Base-by-base conservation (phyloP, 2,797 vertebrate genomes). In the Arrhamphus sclerolepis region DNA sequence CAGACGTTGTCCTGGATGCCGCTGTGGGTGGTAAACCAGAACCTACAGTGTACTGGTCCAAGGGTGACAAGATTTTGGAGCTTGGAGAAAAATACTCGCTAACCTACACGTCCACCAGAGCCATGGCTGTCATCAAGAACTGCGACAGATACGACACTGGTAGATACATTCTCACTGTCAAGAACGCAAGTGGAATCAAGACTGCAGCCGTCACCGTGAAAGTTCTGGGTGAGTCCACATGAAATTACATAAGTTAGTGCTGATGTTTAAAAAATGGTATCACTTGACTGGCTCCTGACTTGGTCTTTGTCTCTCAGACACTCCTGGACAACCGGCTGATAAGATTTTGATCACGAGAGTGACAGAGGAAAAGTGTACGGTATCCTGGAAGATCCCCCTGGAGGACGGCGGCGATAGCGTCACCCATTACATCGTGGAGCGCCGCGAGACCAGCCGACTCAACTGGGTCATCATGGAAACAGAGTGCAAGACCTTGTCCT, bases 41-140 rank as follows among this genome's bases (percentile, higher is more conserved):
- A 86, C 98, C 98, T 46, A 97, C 95, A n/a, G 98, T 99, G 8
- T 96, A 94, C 88, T 99, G 98, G 98, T 92, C 96, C 10, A 99
- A 98, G 91, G 95, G 94, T 17, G 96, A 99, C 31, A 97, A 93
- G 74, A 95, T 97, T 68, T 77, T 99, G 82, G 97, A 99, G 28
- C 83, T 93, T 0, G 95, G 96, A 79, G 97, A 99, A 77, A 99
- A 99, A 80, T 93, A 97, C 66, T 96, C 96, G n/a, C 85, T 99
- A 73, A 98, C 98, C 41, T 99, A 99, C 72, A 98, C 96, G 1
- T 90, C 94, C 81, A 98, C 95, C 72, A 93, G 94, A 86, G 98
- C 98, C 53, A 95, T 97, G 85, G 97, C 94, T 26, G 88, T 99
- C 69, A 95, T 99, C 89, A 99, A 99, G 84, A 96, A 90, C 91